Evolutionary conservation across 2,888 invertebrate species (phyloP).

Genomic region (Eupithecia exiguata): DNA sequence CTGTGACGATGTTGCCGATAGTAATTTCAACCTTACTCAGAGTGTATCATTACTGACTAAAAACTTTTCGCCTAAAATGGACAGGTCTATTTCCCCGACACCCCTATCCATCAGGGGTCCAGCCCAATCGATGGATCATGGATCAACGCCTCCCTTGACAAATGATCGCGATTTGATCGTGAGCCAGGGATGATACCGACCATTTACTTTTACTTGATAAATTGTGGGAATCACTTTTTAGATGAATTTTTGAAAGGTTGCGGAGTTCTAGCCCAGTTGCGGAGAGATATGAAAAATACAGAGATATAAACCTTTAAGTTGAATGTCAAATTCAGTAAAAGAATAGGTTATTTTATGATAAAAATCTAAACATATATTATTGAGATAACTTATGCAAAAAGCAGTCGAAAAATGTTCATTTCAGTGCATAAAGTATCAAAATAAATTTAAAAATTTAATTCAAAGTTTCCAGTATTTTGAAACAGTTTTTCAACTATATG

Average conservation of each 20-base stretch:
- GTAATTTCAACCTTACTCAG: background rate
- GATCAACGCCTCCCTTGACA: slow-evolving; percentile 48
- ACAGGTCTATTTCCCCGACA: background rate
- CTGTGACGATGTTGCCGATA: background rate
- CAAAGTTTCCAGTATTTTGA: no score
- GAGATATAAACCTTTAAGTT: no score
- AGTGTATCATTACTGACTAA: background rate
- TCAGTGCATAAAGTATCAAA: no score
- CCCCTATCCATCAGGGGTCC: slow-evolving; percentile 21
- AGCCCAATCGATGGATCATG: slow-evolving; percentile 51
- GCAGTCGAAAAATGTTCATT: no score
- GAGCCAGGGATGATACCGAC: slow-evolving; percentile 47
- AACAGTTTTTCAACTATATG: no score
- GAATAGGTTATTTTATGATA: no score
- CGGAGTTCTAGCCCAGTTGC: no score
- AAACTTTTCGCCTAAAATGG: background rate
- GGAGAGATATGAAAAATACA: no score
- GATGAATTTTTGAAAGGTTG: slow-evolving; percentile 15
- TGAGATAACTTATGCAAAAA: no score
- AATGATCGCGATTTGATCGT: slow-evolving; percentile 60
- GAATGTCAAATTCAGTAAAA: no score
- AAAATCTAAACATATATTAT: no score
- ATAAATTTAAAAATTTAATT: no score
- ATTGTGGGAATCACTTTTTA: slow-evolving; percentile 29
- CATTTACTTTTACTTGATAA: slow-evolving; percentile 43